These are phyloP conservation scores for Euborellia annulipes DNA, from an alignment of 1,140 invertebrate species.

Conservation along the genomic window DNA sequence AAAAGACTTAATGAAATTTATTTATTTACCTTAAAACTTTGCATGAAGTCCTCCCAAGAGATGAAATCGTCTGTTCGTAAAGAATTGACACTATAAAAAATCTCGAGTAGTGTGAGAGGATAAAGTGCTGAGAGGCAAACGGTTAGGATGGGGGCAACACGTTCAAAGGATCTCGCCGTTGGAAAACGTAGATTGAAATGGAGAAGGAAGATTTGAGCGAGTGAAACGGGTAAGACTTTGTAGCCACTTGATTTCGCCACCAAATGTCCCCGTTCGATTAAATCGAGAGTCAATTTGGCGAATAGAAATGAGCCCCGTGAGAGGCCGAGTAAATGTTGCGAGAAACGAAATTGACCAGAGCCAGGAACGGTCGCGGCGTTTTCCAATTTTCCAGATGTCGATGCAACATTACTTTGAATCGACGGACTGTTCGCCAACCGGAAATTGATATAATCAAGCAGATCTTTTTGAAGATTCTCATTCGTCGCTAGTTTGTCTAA, in stretches of 20 bases:
- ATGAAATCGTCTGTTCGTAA: slow-evolving; percentile 55
- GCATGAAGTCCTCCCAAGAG: slow-evolving; percentile 79
- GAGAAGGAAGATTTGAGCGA: slow-evolving; percentile 83
- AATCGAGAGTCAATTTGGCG: slow-evolving; percentile 80
- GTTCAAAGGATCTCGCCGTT: slow-evolving; percentile 76
- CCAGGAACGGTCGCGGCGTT: slow-evolving; percentile 27
- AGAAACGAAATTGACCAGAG: slow-evolving; percentile 48
- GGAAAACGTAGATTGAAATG: slow-evolving; percentile 89
- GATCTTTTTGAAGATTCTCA: slow-evolving; percentile 61
- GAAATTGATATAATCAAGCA: slow-evolving; percentile 73
- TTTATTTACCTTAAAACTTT: slow-evolving; percentile 58
- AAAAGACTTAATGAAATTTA: too few relatives aligned
- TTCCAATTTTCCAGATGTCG: slow-evolving; percentile 48
- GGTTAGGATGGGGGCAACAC: slow-evolving; percentile 69
- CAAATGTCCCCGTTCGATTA: slow-evolving; percentile 82
- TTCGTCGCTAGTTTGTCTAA: slow-evolving; percentile 46
- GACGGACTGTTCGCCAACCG: slow-evolving; percentile 58
- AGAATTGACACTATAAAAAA: slow-evolving; percentile 87
- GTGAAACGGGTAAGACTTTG: slow-evolving; percentile 74
- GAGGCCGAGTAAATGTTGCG: slow-evolving; percentile 64
- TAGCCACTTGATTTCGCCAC: slow-evolving; percentile 86
- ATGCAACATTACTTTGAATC: slow-evolving; percentile 71
- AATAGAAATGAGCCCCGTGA: slow-evolving; percentile 84
- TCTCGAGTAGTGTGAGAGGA: slow-evolving; percentile 77
- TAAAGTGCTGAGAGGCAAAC: slow-evolving; percentile 80